phyloP scores from a whole-genome alignment of 92 coral and sea anemone species.

The Zoanthus solanderi region DNA sequence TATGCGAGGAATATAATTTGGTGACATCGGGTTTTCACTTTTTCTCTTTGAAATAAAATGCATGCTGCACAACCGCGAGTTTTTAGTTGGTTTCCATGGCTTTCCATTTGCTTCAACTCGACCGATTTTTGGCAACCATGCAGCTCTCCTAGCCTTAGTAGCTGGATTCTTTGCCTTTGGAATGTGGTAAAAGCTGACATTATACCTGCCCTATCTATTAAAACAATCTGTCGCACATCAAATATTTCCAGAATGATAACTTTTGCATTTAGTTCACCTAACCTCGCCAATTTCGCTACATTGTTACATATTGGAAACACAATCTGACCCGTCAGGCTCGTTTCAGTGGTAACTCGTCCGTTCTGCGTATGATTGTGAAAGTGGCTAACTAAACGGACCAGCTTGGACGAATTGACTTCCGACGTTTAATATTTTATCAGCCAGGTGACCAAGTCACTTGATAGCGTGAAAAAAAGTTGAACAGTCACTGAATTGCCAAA shows the following conservation, averaged over 20 bases:
- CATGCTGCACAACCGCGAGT: constrained; percentile 18
- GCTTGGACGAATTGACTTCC: too few species aligned
- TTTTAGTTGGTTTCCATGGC: constrained; percentile 28
- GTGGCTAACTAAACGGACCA: not conserved
- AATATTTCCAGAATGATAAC: constrained; percentile 28
- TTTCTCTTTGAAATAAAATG: constrained; percentile 31
- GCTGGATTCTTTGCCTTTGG: constrained; percentile 22
- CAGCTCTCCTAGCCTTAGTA: constrained; percentile 20
- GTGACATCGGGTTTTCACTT: constrained; percentile 20
- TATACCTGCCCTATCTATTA: constrained; percentile 30
- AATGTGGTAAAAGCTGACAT: constrained; percentile 33
- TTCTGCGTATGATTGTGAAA: not conserved
- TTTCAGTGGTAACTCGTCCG: not conserved
- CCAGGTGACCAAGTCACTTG: too few species aligned
- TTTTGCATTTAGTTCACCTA: not conserved
- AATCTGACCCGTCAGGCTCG: not conserved
- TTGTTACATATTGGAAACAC: constrained; percentile 3
- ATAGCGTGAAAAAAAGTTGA: too few species aligned
- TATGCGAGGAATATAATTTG: constrained; percentile 38
- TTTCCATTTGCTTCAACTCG: constrained; percentile 4
- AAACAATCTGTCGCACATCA: constrained; percentile 43
- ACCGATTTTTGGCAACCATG: constrained; percentile 29
- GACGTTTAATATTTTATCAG: too few species aligned
- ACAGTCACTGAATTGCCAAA: too few species aligned
- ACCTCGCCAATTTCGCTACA: not conserved